Base-by-base conservation (phyloP, 1,140 invertebrate species). In the Glomeris maerens region DNA sequence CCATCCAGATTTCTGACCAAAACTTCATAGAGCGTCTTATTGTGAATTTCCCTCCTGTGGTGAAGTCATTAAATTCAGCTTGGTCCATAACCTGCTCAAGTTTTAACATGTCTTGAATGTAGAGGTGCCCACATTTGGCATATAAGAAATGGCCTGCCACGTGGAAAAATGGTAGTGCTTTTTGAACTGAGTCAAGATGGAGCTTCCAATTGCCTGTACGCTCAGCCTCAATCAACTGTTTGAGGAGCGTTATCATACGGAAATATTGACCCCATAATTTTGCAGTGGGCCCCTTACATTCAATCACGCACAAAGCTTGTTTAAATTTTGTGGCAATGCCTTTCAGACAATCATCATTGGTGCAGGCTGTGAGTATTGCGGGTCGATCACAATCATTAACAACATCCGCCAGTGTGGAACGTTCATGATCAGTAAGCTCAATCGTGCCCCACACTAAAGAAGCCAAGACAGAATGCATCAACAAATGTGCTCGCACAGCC, bases 401-500 rank as follows among this genome's bases (percentile, higher is more conserved):
- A n/a, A n/a, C n/a, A n/a, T n/a, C n/a, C n/a, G n/a, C n/a, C n/a
- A n/a, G n/a, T n/a, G n/a, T n/a, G n/a, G n/a, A n/a, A n/a, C n/a
- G n/a, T n/a, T n/a, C n/a, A n/a, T n/a, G n/a, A n/a, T n/a, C n/a
- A n/a, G n/a, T n/a, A n/a, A n/a, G n/a, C n/a, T n/a, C n/a, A n/a
- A n/a, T n/a, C n/a, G n/a, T n/a, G n/a, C n/a, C n/a, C n/a, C n/a
- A n/a, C n/a, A n/a, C n/a, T n/a, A n/a, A n/a, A n/a, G n/a, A n/a
- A n/a, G 23, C 45, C 45, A 46, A 46, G 7, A 22, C 5, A 17
- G 5, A 10, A 7, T 44, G 28, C 31, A 21, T 28, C 26, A 46
- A 45, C 2, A 59, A 44, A 52, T 64, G 62, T 17, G 47, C 62
- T 26, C 59, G 20, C 2, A 62, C 17, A 1, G 58, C 60, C 53